Base-by-base conservation (phyloP, 2,113 vertebrate genomes). In the Pedionomus torquatus region DNA sequence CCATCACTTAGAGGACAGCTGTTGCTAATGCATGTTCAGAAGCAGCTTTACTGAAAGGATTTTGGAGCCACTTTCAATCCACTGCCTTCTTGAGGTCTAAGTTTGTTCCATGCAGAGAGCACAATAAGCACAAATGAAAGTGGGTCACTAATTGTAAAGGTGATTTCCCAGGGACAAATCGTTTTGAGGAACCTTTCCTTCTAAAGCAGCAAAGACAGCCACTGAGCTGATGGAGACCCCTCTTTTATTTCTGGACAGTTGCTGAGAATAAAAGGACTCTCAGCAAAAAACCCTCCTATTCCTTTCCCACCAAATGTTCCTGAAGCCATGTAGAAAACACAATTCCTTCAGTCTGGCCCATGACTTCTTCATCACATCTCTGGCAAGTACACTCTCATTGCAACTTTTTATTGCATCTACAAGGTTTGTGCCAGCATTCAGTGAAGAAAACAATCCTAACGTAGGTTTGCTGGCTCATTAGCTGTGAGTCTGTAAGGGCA, bases 401-500 rank as follows among this genome's bases (percentile, higher is more conserved):
- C 69, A 96, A 64, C 51, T 43, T 82, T 87, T 68, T 87, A 48
- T 84, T 76, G 39, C 57, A 46, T 94, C 65, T 87, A 49, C 18
- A 57, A 76, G 48, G 79, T 87, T 69, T 87, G 63, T 82, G 65
- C 24, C 39, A 65, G 76, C 2, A 17, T 76, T 93, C 63, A 37
- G 61, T 37, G 37, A 44, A 77, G 72, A 95, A 97, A 96, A 82
- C 81, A 95, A 76, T 84, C 81, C 48, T 68, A 92, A 83, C 11
- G 9, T 87, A 95, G 77, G 90, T 95, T 97, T 96, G 37, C 66
- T 95, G 91, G 74, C 87, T 96, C 83, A 69, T 96, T 95, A 97
- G 74, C 86, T 95, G 70, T 0, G 0, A 93, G 81, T 82, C 86
- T 96, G 69, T 87, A 84, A 93, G 83, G 92, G 79, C 83, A 64